Base-by-base conservation (phyloP, 2,888 invertebrate species). In the Dyspetes luteomarginatus region DNA sequence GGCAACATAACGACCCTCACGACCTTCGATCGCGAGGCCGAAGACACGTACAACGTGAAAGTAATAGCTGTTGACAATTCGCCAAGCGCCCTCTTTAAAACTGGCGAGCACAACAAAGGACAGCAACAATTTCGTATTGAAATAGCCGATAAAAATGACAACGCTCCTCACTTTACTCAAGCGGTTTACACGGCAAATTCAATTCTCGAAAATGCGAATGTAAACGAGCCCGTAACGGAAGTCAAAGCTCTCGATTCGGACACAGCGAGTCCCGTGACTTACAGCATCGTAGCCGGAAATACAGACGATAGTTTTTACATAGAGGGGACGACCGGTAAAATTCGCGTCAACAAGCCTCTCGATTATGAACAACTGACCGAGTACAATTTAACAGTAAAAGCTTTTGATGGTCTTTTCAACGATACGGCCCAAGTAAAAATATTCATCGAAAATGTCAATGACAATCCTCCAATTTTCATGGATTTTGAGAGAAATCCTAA, bases 71-170 rank as follows among this genome's bases (percentile, higher is more conserved):
- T 95, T 22, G 99, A 99, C 91, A 97, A 97, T 89, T 96, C 97
- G 0, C 96, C 97, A 1, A 98, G 98, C 9, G 96, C 96, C 30
- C 92, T 96, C 45, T 94, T 93, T 65, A 92, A 93, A 55, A 94
- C 93, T 36, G 94, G 94, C 0, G 93, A 95, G 87, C 97, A 95
- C 68, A 98, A 98, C 91, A 94, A 93, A 58, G 95, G 94, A 1
- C 95, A 96, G 86, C 97, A 97, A 92, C 96, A 96, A 68, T 97
- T 98, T 89, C 94, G 96, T 85, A 97, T 99, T 87, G 96, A 96
- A 89, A 98, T 99, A 52, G 97, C 97, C 22, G 99, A 99, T 92
- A 97, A 97, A 90, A 99, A 99, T 91, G 99, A 99, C 92, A 99
- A 99, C 92, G 94, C 95, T 19, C 99, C 99, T 0, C 95, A 95